Base-by-base conservation (phyloP, 1,140 invertebrate genomes). In the Geopemphigus sp. region DNA sequence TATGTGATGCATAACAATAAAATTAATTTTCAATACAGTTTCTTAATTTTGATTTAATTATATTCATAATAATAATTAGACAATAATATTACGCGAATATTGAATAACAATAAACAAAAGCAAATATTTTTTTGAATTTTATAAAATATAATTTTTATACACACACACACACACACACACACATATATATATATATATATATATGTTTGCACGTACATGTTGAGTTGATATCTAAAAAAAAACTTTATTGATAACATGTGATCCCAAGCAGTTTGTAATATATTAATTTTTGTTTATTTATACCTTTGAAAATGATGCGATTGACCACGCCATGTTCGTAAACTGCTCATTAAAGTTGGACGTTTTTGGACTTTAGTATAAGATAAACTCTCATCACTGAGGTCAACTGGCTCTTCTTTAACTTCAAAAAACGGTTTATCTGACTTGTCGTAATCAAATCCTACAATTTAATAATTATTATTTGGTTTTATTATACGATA, bases 221-320 rank as follows among this genome's bases (percentile, higher is more conserved):
- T 61, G 14, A 14, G 11, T 26, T 24, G 4, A 10, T 26, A 29
- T 5, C 17, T 10, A 61, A 15, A 26, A 10, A 29, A 17, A 29
- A 11, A 19, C 29, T 29, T 10, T 26, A 29, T 17, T 29, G 0
- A 53, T 72, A 15, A 57, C 39, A 45, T 45, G n/a, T n/a, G n/a
- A n/a, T n/a, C n/a, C n/a, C n/a, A n/a, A n/a, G n/a, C n/a, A n/a
- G n/a, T n/a, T n/a, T n/a, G n/a, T n/a, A n/a, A n/a, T n/a, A n/a
- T n/a, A n/a, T n/a, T n/a, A n/a, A n/a, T n/a, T n/a, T n/a, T n/a
- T n/a, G n/a, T n/a, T n/a, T n/a, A 14, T 53, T 0, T n/a, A 22
- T 61, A 78, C 74, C 32, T 78, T 29, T 78, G 74, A 47, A 78
- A 78, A 26, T 78, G 74, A 1, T 63, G 74, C 5, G 57, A 47